These are phyloP conservation scores for Drosophila tristis DNA, from an alignment of 1,140 invertebrate genomes.

Conservation along the genomic window DNA sequence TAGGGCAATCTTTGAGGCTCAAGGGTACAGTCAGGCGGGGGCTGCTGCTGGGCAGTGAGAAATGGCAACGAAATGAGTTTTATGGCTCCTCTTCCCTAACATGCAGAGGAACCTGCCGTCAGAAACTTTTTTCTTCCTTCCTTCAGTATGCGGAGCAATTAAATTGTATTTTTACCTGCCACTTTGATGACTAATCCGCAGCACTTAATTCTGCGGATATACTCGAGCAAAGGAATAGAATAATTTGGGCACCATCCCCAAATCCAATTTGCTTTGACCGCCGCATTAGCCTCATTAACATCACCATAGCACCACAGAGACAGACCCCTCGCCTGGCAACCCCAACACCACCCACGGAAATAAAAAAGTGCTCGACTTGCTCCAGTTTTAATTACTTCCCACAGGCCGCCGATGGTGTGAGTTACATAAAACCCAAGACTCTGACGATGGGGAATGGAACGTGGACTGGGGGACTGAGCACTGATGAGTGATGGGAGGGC, in stretches of 20 bases:
- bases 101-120: too few species aligned
- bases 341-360: neutral
- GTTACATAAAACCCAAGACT: conserved; percentile 47
- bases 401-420: conserved; percentile 36
- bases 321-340: too few species aligned
- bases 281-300: conserved; percentile 45
- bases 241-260: conserved; percentile 15
- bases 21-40: neutral
- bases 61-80: neutral
- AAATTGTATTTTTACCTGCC: conserved; percentile 33
- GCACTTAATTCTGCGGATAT: conserved; percentile 18
- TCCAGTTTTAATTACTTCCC: conserved; percentile 70
- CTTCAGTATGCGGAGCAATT: conserved; percentile 1
- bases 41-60: neutral
- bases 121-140: neutral
- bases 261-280: conserved; percentile 28
- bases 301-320: conserved; percentile 24
- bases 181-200: conserved; percentile 23
- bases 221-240: neutral
- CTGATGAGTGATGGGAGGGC: conserved; percentile 7
- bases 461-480: conserved; percentile 7
- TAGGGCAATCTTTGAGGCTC: neutral
- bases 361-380: conserved; percentile 39
- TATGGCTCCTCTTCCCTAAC: conserved; percentile 1
- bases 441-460: conserved; percentile 1